Base-by-base conservation (phyloP, 1,140 invertebrate species). In the Liolophura sinensis region DNA sequence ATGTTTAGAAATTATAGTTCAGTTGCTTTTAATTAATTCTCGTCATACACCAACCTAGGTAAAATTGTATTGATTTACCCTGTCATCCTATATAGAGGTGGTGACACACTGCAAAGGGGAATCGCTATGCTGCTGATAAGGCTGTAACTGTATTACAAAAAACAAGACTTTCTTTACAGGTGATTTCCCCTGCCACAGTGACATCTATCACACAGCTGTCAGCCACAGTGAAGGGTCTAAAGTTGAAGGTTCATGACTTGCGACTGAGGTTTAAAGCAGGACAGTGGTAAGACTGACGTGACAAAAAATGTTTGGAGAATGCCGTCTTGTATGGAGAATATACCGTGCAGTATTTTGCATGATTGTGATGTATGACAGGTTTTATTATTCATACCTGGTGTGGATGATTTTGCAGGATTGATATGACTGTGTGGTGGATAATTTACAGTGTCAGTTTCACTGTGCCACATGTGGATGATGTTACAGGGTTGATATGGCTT, bases 201-300 rank as follows among this genome's bases (percentile, higher is more conserved):
- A 62, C 59, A 25, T 67, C 68, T 15, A 60, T 78, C 46, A 62
- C 56, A 31, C 51, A 70, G 24, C 65, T 72, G 47, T 78, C 76
- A n/a, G 24, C 48, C 0, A 74, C 69, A 51, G 73, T 78, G 1
- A 78, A 75, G 60, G 31, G 58, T 49, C 47, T 78, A 12, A 49
- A 50, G 22, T 50, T 78, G 20, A 64, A 73, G 25, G 65, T 78
- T 15, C 58, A 69, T 46, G 59, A 75, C 47, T 60, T 58, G 22
- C 12, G 64, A 14, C 67, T 78, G 20, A 61, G 57, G 3, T 75
- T 75, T 51, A 78, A 78, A 49, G 72, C 76, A 25, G 76, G 76
- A 11, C 76, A 78, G 24, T 78, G 76, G 76, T 78, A 66, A 58
- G 67, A 22, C n/a, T 24, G 15, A 50, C 15, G 12, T n/a, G n/a